Conservation (phyloP, 2,888 invertebrate genomes). For the Xanthorhoe spadicearia region DNA sequence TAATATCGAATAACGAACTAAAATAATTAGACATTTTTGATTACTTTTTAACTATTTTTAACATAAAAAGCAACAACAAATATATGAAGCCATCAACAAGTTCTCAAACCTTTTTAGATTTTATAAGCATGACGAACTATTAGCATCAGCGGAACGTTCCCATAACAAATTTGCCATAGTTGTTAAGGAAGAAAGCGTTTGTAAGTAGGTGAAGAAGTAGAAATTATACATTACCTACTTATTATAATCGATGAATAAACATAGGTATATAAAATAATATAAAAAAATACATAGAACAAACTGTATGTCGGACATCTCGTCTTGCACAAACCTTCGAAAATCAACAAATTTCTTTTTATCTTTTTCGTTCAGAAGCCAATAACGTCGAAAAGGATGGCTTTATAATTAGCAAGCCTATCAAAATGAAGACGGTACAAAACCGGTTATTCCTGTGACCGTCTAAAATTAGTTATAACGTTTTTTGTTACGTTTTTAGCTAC, state of each 20-base stretch:
- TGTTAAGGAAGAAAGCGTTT: neutral
- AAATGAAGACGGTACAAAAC: conserved; percentile 11
- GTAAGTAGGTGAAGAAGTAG: neutral
- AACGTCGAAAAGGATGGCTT: neutral
- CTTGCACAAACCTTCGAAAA: neutral
- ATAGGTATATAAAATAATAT: neutral
- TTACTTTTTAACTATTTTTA: neutral
- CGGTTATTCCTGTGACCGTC: conserved; percentile 34
- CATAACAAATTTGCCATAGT: neutral
- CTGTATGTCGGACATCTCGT: no score
- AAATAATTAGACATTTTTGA: no score
- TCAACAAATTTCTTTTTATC: neutral
- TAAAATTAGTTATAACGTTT: conserved; percentile 57
- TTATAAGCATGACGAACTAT: neutral
- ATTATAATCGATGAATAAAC: no score
- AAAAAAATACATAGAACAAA: no score
- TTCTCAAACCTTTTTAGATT: neutral
- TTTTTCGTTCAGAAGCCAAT: neutral
- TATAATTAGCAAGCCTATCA: neutral
- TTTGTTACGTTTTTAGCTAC: conserved; percentile 59
- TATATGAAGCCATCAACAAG: neutral
- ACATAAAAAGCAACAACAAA: neutral
- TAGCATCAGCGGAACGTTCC: neutral
- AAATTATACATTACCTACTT: no score
- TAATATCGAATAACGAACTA: no score